Conservation (phyloP, 2,888 invertebrate genomes). For the Gymnoscelis rufifasciata region DNA sequence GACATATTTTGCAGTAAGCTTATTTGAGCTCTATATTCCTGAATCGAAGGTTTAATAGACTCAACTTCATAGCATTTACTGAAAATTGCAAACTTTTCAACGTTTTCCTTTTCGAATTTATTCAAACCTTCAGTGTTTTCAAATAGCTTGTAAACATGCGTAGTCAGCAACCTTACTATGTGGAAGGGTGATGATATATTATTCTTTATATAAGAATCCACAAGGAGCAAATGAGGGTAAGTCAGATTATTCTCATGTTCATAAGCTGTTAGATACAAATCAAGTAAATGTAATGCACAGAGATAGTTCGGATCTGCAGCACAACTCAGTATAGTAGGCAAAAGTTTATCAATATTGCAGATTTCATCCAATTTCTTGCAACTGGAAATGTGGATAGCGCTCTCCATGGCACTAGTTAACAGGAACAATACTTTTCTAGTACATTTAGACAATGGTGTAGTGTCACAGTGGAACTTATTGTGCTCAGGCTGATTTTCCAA, state of each 20-base stretch:
- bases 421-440: slow-evolving; percentile 75
- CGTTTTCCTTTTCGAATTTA: slow-evolving; percentile 49
- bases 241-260: slow-evolving; percentile 65
- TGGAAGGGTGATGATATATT: slow-evolving; percentile 85
- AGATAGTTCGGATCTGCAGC: slow-evolving; percentile 67
- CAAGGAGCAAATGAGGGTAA: slow-evolving; percentile 59
- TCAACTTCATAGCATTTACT: slow-evolving; percentile 85
- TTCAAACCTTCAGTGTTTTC: slow-evolving; percentile 74
- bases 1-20: slow-evolving; percentile 86
- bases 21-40: slow-evolving; percentile 89
- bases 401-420: slow-evolving; percentile 78
- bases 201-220: slow-evolving; percentile 75
- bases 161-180: slow-evolving; percentile 82
- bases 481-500: slow-evolving; percentile 45
- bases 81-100: slow-evolving; percentile 80
- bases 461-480: slow-evolving; percentile 54
- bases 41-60: slow-evolving; percentile 83
- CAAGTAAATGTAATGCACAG: slow-evolving; percentile 71
- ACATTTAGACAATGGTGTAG: slow-evolving; percentile 46
- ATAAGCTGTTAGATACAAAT: slow-evolving; percentile 75
- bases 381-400: slow-evolving; percentile 77
- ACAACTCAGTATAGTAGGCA: slow-evolving; percentile 66
- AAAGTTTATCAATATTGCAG: slow-evolving; percentile 58
- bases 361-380: slow-evolving; percentile 66
- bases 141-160: slow-evolving; percentile 86